phyloP scores from a whole-genome alignment of 2,113 vertebrate genomes.

The Eolophus roseicapilla region DNA sequence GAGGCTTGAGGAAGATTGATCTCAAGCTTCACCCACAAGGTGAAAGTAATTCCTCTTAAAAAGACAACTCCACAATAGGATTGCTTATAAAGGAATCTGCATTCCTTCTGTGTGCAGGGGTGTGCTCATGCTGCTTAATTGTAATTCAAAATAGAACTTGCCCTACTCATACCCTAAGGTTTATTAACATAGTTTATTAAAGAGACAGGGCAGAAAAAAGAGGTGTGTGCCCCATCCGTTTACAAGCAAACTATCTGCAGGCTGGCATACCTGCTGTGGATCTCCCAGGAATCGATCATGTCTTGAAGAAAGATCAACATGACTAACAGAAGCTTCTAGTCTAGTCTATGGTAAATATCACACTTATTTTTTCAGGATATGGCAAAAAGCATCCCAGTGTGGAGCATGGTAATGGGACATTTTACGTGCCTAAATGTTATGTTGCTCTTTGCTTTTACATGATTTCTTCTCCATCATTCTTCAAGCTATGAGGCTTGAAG shows the following conservation, averaged over 20 bases:
- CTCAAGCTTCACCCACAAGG: neutral
- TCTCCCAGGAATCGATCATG: neutral
- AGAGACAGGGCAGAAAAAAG: neutral
- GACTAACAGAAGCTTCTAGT: neutral
- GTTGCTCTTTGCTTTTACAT: neutral
- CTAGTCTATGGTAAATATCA: neutral
- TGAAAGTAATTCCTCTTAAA: neutral
- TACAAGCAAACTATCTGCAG: neutral
- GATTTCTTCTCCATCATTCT: neutral
- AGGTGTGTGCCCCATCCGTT: neutral
- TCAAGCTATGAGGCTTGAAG: neutral
- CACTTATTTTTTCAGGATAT: neutral
- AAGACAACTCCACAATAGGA: neutral
- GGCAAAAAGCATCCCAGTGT: neutral
- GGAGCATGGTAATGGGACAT: neutral
- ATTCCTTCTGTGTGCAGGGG: neutral
- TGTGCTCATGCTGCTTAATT: neutral
- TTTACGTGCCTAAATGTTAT: rapidly evolving
- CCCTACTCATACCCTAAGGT: neutral
- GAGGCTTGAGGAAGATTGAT: neutral
- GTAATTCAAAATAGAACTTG: neutral
- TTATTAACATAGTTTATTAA: neutral
- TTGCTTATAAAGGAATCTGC: neutral
- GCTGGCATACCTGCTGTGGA: neutral
- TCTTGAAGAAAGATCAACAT: neutral